Base-by-base conservation (phyloP, 2,888 invertebrate genomes). In the Gymnosoma rotundatum region DNA sequence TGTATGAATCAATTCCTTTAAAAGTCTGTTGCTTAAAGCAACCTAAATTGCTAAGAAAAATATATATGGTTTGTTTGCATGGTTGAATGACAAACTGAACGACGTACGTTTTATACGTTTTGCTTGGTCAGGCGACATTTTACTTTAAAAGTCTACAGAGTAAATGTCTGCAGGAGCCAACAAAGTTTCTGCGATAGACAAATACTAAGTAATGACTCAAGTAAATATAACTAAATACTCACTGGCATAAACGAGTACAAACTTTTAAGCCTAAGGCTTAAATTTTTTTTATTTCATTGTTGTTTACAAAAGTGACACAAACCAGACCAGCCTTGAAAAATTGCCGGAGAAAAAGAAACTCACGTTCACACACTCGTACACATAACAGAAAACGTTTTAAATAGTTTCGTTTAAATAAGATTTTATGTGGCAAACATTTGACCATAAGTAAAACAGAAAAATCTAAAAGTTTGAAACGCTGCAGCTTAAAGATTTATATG, bases 51-150 rank as follows among this genome's bases (percentile, higher is more conserved):
- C 32, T 2, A 14, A 64, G 10, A 56, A 64, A 54, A 67, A 20
- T 42, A 25, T 60, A 79, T 67, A 70, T 78, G 36, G 64, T 72
- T 66, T 76, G 83, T 67, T 80, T 70, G 76, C 56, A 60, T 75
- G 70, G 64, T 56, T 70, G 72, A 56, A 52, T 76, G 66, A 69
- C 16, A 54, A 45, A 61, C 54, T 45, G 78, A 64, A 58, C 38
- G 61, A 66, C 64, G 64, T 42, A 66, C 14, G 10, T 25, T 52
- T 48, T 16, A 52, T 80, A 61, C 67, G 67, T 61, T 54, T 60
- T 38, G 32, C 52, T 48, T 83, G 78, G 78, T 78, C 78, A 78
- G 78, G 83, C 78, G 78, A 83, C 83, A 83, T 61, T 78, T 78
- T 61, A 54, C 58, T 61, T 73, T 20, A 36, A 16, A 25, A 73